Conservation (phyloP, 2,888 invertebrate genomes). For the Polylopha cassiicola region DNA sequence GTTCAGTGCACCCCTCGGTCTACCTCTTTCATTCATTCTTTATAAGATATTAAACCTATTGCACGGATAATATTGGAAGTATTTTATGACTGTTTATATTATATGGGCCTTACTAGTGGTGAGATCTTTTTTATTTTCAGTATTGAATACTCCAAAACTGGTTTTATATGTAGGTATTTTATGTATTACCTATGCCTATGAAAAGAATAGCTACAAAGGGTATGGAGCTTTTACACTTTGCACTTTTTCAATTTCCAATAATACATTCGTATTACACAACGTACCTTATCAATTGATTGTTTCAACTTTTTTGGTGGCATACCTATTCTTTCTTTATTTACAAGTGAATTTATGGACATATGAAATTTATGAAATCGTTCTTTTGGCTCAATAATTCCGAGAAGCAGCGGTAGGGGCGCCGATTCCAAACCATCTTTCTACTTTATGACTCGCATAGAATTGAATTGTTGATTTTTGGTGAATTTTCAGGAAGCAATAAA, state of each 20-base stretch:
- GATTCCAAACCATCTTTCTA: slow-evolving; percentile 53
- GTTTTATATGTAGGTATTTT: too few relatives aligned
- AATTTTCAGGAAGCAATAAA: slow-evolving; percentile 61
- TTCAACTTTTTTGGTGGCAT: too few relatives aligned
- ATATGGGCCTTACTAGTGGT: slow-evolving; percentile 34
- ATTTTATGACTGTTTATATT: slow-evolving; percentile 55
- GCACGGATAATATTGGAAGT: slow-evolving; percentile 53
- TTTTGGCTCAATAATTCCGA: slow-evolving; percentile 7
- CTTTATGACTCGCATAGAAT: slow-evolving; percentile 58
- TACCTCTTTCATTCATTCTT: slow-evolving; percentile 34
- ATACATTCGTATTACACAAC: too few relatives aligned
- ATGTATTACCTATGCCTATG: too few relatives aligned
- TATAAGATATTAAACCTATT: slow-evolving; percentile 62
- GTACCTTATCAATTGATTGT: too few relatives aligned
- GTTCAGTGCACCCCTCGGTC: slow-evolving; percentile 23
- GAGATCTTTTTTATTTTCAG: slow-evolving; percentile 1
- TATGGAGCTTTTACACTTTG: too few relatives aligned
- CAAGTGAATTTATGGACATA: too few relatives aligned
- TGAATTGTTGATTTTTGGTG: slow-evolving; percentile 64
- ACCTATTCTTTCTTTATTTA: too few relatives aligned
- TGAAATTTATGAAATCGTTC: too few relatives aligned
- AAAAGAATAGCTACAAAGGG: too few relatives aligned
- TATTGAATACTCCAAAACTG: too few relatives aligned
- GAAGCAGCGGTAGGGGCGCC: slow-evolving; percentile 27
- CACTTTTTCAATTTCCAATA: slow-evolving; percentile 7